Conservation (phyloP, 2,888 invertebrate genomes). For the Dorcus hopei region DNA sequence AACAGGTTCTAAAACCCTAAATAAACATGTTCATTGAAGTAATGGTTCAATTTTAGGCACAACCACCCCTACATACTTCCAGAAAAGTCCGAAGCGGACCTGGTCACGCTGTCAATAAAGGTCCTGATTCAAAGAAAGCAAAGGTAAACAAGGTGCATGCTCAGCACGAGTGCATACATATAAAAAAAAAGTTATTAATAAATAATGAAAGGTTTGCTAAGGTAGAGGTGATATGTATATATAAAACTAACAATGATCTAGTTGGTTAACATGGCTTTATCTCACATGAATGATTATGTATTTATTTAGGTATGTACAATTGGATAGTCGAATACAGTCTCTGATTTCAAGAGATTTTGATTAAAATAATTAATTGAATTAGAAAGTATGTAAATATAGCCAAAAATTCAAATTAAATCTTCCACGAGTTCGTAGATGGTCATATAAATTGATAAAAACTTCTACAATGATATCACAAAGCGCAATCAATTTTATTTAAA, state of each 20-base stretch:
- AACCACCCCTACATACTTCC: conserved; percentile 9
- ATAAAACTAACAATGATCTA: not conserved
- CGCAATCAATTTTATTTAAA: not conserved
- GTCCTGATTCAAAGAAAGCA: not conserved
- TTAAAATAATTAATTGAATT: too few species aligned
- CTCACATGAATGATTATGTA: conserved; percentile 10
- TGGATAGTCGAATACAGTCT: not conserved
- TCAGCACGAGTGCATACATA: not conserved
- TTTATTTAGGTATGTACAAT: not conserved
- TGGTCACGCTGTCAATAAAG: conserved; percentile 8
- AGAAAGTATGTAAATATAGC: too few species aligned
- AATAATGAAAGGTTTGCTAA: not conserved
- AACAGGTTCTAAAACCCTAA: too few species aligned
- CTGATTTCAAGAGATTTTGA: not conserved
- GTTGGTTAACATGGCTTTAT: too few species aligned
- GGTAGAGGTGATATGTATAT: not conserved
- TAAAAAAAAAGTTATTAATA: not conserved
- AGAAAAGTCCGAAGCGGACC: conserved; percentile 17
- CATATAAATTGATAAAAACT: too few species aligned
- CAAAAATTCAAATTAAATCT: too few species aligned
- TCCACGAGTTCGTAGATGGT: too few species aligned
- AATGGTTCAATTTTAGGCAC: conserved; percentile 15
- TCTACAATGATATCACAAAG: not conserved
- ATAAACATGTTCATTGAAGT: not conserved
- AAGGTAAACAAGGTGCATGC: conserved; percentile 4